phyloP scores from a whole-genome alignment of 2,888 invertebrate genomes.

The Ctenicera cuprea region DNA sequence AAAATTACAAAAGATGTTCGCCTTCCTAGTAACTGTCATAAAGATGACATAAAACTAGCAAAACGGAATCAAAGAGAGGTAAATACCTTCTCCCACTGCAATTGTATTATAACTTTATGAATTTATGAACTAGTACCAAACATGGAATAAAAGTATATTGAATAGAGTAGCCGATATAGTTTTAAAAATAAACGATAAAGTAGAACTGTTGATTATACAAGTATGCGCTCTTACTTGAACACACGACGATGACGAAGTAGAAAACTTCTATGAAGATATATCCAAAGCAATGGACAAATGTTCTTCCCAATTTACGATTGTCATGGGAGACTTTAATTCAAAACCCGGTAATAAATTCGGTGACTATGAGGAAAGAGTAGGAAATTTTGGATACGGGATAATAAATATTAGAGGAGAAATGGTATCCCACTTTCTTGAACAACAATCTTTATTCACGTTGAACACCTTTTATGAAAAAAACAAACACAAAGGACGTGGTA shows the following conservation, averaged over 20 bases:
- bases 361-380: background rate
- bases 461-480: background rate
- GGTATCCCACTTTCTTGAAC: background rate
- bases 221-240: background rate
- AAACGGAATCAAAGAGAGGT: too few species aligned
- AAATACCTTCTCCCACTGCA: too few species aligned
- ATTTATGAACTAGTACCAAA: background rate
- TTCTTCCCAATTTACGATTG: background rate
- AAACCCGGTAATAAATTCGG: background rate
- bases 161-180: background rate
- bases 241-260: background rate
- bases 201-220: background rate
- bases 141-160: background rate
- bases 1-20: too few species aligned
- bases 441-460: background rate
- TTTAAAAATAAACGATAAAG: background rate
- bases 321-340: background rate
- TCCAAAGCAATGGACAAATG: conserved; percentile 2
- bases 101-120: too few species aligned
- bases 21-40: too few species aligned
- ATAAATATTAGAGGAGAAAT: background rate
- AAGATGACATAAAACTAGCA: too few species aligned
- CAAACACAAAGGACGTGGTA: background rate
- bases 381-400: background rate
- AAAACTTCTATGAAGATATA: background rate